Base-by-base conservation (phyloP, 2,113 vertebrate genomes). In the Toxostoma redivivum region DNA sequence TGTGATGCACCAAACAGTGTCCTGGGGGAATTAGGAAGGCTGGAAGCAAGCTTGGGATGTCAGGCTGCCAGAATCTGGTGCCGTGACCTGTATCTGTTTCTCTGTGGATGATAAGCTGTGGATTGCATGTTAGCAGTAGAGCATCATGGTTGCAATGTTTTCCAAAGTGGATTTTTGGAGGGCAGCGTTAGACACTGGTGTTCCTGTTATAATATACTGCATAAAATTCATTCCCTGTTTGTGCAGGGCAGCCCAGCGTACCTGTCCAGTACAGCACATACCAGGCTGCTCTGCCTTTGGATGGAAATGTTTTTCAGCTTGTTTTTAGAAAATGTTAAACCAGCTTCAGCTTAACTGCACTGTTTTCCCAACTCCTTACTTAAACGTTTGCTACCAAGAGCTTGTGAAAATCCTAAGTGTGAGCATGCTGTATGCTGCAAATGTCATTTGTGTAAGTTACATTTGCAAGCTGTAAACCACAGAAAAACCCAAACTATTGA, bases 1-100 rank as follows among this genome's bases (percentile, higher is more conserved):
- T 94, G 86, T 64, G 89, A 87, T 95, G 91, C 73, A 19, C 91
- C 51, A 66, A 94, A 88, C 51, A 51, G 94, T 95, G 91, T 97
- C 95, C 89, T 66, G 89, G 57, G 96, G 96, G 96, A 83, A 89
- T 87, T 31, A n/a, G 82, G 60, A 71, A 84, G 45, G 86, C 82
- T 96, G 28, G 83, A 83, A 91, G 92, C 67, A 88, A 70, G 60
- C 3, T 84, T 58, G 83, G 91, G 92, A 62, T 95, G 91, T 94
- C 77, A 86, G 83, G 51, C 77, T 96, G 95, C 94, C 92, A 92
- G 91, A 76, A 79, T 73, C 65, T 79, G 73, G 31, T 58, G 48
- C 65, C 72, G 71, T 72, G 94, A 90, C 88, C 95, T 92, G 71
- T 88, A 70, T 94, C 19, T 0, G n/a, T 53, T 92, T 90, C 81